These are phyloP conservation scores for zebrafish (Danio rerio) DNA, from an alignment of 2,113 vertebrate genomes.

Conservation along the genomic window DNA sequence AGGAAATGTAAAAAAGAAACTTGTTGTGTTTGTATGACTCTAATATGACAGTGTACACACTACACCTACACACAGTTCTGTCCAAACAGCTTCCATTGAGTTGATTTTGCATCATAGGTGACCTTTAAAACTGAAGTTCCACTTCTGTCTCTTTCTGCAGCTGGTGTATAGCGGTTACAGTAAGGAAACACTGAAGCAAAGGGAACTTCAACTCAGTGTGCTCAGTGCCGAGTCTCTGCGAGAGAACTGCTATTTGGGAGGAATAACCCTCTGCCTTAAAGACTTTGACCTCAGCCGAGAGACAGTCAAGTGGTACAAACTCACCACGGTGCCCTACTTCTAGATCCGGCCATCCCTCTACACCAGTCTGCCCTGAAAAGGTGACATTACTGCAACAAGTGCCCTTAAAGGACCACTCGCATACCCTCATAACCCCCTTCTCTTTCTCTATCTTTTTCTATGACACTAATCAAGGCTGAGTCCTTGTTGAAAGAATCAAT, in stretches of 20 bases:
- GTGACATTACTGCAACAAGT: constrained; percentile 23
- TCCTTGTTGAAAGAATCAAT: constrained; percentile 62
- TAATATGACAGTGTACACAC: no score
- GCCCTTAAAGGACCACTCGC: constrained; percentile 31
- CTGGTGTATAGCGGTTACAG: constrained; percentile 94
- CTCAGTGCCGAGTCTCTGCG: constrained; percentile 95
- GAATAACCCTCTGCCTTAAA: constrained; percentile 89
- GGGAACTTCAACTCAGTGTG: constrained; percentile 93
- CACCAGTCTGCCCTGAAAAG: constrained; percentile 10
- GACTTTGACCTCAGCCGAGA: constrained; percentile 97
- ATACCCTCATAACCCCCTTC: constrained; percentile 4
- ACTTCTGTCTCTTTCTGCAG: constrained; percentile 70
- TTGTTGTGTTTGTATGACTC: no score
- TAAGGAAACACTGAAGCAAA: constrained; percentile 89
- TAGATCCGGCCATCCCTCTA: constrained; percentile 62
- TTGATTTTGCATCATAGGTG: no score
- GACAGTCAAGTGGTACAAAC: constrained; percentile 94
- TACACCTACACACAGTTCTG: no score
- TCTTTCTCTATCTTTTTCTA: constrained; percentile 16
- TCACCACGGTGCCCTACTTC: constrained; percentile 86
- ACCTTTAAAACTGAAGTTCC: background rate
- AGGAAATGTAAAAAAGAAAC: no score
- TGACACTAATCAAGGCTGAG: constrained; percentile 68
- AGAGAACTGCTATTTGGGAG: constrained; percentile 95
- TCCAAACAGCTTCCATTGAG: no score